These are phyloP conservation scores for Melanerpes aurifrons DNA, from an alignment of 2,113 vertebrate species.

Conservation along the genomic window DNA sequence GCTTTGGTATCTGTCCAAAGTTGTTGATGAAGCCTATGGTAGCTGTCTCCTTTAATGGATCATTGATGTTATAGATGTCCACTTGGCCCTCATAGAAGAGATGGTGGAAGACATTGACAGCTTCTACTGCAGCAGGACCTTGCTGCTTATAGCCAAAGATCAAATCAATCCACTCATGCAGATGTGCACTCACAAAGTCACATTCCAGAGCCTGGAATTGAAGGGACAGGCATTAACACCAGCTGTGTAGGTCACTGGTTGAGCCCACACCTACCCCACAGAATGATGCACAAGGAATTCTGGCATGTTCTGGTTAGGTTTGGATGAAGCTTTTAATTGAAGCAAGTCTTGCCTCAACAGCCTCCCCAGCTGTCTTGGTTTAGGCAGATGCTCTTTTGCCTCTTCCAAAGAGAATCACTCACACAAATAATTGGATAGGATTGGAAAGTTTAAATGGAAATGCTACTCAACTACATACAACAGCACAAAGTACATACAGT, in stretches of 20 bases:
- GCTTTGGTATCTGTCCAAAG: conserved; percentile 99
- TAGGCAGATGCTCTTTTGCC: too few species aligned
- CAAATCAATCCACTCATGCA: conserved; percentile 98
- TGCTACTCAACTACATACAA: too few species aligned
- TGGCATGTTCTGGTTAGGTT: neutral
- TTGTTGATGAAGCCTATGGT: conserved; percentile 99
- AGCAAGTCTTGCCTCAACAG: neutral
- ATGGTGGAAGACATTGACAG: conserved; percentile 98
- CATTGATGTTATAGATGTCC: conserved; percentile 99
- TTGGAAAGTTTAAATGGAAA: too few species aligned
- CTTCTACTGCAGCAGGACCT: conserved; percentile 94
- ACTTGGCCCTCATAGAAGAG: conserved; percentile 99
- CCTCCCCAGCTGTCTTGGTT: neutral
- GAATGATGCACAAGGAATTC: neutral
- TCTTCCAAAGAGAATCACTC: too few species aligned
- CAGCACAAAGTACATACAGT: too few species aligned
- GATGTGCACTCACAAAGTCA: conserved; percentile 95
- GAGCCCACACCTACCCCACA: conserved; percentile 41
- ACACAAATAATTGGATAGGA: too few species aligned
- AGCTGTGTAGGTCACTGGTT: rapidly evolving
- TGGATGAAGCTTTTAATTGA: neutral
- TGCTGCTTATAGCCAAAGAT: conserved; percentile 99
- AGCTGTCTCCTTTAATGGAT: conserved; percentile 97
- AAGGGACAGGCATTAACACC: conserved; percentile 23
- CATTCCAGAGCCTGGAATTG: conserved; percentile 92